Evolutionary conservation across 2,797 vertebrate species (phyloP).

Genomic region (Anas bernieri): DNA sequence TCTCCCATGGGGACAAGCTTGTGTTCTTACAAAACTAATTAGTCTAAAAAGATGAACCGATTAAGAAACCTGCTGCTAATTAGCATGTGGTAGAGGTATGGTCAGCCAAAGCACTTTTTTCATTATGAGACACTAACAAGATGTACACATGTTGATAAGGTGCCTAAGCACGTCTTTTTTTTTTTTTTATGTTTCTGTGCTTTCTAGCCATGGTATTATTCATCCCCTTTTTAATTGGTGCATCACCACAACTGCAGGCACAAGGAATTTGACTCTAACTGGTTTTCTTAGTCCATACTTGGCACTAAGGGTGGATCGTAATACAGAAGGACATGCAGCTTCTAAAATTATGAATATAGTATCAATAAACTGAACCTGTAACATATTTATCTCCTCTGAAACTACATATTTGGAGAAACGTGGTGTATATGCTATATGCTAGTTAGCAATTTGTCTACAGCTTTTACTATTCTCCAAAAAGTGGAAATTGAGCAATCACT

Average conservation of each 20-base stretch:
- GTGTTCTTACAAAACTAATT: background rate
- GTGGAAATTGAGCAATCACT: background rate
- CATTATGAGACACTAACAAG: fast-evolving
- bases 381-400: background rate
- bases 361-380: background rate
- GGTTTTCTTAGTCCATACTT: background rate
- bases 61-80: background rate
- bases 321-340: background rate
- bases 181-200: background rate
- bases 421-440: fast-evolving
- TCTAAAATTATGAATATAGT: background rate
- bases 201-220: background rate
- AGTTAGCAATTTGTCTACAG: background rate
- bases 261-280: background rate
- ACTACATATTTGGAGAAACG: background rate
- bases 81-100: background rate
- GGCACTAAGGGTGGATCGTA: background rate
- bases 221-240: background rate
- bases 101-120: background rate
- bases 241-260: background rate
- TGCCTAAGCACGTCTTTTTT: background rate
- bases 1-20: background rate
- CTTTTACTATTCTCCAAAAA: background rate
- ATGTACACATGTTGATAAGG: fast-evolving
- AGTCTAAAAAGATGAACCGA: background rate